phyloP scores from a whole-genome alignment of 2,113 vertebrate species.

The Tor tambroides region DNA sequence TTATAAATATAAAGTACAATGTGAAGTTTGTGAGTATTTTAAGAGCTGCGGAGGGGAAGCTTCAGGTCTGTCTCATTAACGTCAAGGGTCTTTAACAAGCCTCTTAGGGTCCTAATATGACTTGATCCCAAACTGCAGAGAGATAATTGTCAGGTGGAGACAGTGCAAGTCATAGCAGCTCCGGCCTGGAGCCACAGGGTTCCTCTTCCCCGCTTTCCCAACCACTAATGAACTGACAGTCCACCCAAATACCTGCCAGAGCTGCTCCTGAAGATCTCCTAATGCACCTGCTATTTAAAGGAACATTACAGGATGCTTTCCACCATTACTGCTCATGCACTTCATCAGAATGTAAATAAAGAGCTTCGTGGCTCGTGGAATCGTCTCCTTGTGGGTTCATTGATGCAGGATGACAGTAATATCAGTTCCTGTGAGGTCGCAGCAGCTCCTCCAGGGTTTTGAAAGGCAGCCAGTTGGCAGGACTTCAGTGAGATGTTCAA shows the following conservation, averaged over 20 bases:
- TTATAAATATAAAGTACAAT: background rate
- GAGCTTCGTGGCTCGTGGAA: constrained; percentile 15
- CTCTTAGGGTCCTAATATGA: constrained; percentile 55
- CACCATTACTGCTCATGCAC: constrained; percentile 2
- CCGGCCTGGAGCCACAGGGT: constrained; percentile 27
- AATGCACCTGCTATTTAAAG: constrained; percentile 17
- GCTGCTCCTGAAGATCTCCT: background rate
- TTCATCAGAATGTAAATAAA: constrained; percentile 20
- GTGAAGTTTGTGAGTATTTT: background rate
- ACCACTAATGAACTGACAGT: constrained; percentile 51
- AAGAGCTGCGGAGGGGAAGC: constrained; percentile 25
- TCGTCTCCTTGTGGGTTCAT: background rate
- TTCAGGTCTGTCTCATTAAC: constrained; percentile 45
- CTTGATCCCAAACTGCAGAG: constrained; percentile 45
- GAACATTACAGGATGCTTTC: background rate
- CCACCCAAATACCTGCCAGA: constrained; percentile 29
- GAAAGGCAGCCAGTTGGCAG: constrained; percentile 13
- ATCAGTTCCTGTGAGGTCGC: constrained; percentile 17
- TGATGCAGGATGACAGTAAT: constrained; percentile 31
- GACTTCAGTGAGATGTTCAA: background rate
- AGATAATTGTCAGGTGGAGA: constrained; percentile 55
- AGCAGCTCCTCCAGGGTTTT: background rate
- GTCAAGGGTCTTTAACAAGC: constrained; percentile 46
- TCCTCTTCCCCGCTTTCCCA: background rate
- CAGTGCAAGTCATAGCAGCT: background rate